Base-by-base conservation (phyloP, 2,113 vertebrate species). In the Pipa parva region DNA sequence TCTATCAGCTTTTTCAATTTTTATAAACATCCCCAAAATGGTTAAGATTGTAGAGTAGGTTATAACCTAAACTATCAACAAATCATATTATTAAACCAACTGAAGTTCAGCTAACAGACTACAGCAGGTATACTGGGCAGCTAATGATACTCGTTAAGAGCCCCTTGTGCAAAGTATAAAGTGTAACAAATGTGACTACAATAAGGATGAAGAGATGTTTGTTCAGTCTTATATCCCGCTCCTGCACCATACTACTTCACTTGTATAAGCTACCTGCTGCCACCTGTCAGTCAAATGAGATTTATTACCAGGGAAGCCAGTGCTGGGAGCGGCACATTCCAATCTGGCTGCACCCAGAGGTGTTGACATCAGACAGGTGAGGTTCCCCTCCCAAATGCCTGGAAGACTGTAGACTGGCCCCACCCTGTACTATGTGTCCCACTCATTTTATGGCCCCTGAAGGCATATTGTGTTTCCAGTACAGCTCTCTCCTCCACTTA, bases 261-360 rank as follows among this genome's bases (percentile, higher is more conserved):
- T 82, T 87, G 15, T 81, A 84, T 85, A 74, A 78, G 81, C 83
- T 81, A 87, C 88, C 88, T 88, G 88, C 86, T 91, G 89, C 88
- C 88, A 87, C 85, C 89, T 87, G 88, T 91, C 89, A 91, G 81
- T 89, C 65, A 76, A 21, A 52, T 9, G 80, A 86, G 87, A 91
- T 91, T 89, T 89, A 91, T 91, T 86, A 88, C 84, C 84, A 88
- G 85, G 74, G 75, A 52, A 61, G 75, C 75, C 55, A 60, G 75
- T 75, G 84, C 79, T 82, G 88, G 88, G 88, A 84, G 86, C 74
- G 84, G 84, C 86, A 39, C 88, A 90, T 90, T 90, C 88, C 81
- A 87, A 78, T 73, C 45, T 49, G 36, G 83, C 82, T 81, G 81
- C 86, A 10, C 88, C 88, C 84, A 80, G 77, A 76, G 76, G 84